Percentiles rank a stretch among this genome's conserved stretches.
Evolutionary conservation across 1,140 invertebrate genomes (phyloP).

Genomic region (Phenacoccus solenopsis): DNA sequence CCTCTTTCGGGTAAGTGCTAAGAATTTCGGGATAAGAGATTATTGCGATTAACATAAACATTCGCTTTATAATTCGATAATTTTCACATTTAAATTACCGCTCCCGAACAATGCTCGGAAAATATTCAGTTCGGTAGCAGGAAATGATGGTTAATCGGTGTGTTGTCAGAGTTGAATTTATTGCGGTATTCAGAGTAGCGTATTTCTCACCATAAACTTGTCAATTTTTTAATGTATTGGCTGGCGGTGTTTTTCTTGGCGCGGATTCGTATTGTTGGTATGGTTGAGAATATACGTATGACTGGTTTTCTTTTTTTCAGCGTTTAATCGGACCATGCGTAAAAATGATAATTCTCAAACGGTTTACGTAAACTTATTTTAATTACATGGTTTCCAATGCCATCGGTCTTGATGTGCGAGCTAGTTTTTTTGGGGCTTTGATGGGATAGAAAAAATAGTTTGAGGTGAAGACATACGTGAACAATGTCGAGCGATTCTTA

Average conservation of each 20-base stretch:
- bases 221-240: conserved; percentile 7
- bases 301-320: not conserved
- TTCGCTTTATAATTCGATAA: conserved; percentile 15
- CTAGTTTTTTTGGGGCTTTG: no score
- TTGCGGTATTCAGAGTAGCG: not conserved
- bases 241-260: not conserved
- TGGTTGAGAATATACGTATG: not conserved
- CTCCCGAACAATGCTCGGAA: not conserved
- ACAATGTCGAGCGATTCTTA: no score
- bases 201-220: conserved; percentile 10
- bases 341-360: not conserved
- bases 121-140: conserved; percentile 4
- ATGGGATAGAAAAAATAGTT: no score
- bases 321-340: not conserved
- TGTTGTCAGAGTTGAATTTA: conserved; percentile 9
- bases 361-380: not conserved
- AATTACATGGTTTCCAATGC: not conserved
- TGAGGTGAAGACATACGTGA: no score
- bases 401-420: no score
- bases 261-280: not conserved
- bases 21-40: conserved; percentile 5
- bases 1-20: not conserved
- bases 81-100: conserved; percentile 13
- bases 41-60: conserved; percentile 15
- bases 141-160: not conserved